Conservation (phyloP, 2,797 vertebrate genomes). For the Cuculus canorus region DNA sequence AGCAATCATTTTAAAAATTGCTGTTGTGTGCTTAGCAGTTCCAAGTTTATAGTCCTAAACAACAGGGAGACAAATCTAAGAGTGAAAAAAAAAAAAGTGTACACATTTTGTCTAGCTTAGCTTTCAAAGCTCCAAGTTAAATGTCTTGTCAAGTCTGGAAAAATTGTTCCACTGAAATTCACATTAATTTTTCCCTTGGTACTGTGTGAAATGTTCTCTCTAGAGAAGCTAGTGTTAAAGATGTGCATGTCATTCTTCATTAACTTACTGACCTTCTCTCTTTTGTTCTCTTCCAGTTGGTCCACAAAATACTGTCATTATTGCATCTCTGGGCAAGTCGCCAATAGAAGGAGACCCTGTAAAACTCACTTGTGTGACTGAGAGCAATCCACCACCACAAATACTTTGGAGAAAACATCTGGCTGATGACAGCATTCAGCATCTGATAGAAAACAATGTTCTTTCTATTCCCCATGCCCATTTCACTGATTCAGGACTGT, state of each 20-base stretch:
- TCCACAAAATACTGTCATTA: constrained; percentile 45
- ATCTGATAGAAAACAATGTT: background rate
- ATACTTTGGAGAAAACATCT: constrained; percentile 52
- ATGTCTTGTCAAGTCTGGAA: background rate
- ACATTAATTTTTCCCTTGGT: background rate
- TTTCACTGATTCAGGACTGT: constrained; percentile 55
- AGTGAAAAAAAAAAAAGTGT: background rate
- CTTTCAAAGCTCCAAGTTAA: background rate
- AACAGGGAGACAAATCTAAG: background rate
- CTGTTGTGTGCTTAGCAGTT: background rate
- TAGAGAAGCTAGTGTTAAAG: background rate
- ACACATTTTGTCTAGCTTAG: background rate
- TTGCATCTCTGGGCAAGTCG: background rate
- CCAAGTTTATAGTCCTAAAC: background rate
- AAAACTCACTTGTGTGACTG: constrained; percentile 50
- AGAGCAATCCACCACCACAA: constrained; percentile 51
- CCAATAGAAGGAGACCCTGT: background rate
- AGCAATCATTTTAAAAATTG: background rate
- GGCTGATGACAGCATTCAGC: background rate
- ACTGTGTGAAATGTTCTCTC: background rate
- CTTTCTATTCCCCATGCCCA: constrained; percentile 10
- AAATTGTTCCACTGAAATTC: background rate
- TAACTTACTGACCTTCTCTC: background rate
- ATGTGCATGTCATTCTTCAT: background rate
- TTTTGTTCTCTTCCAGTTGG: constrained; percentile 55